Base-by-base conservation (phyloP, 2,888 invertebrate species). In the Orthonevra nobilis region DNA sequence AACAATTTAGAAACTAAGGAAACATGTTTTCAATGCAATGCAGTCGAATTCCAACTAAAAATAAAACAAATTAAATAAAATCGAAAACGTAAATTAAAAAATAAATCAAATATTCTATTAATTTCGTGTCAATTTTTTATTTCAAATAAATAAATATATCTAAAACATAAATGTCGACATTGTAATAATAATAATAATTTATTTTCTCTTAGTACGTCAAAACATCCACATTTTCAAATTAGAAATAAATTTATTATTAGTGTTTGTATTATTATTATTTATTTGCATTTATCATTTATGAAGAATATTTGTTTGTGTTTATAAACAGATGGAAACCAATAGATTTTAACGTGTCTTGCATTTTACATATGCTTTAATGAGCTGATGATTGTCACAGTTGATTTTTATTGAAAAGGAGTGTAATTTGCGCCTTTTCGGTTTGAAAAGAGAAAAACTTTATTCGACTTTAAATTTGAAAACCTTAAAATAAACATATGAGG, bases 181-280 rank as follows among this genome's bases (percentile, higher is more conserved):
- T 60, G 14, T 14, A 32, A 50, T 52, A 52, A 42, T 69, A 60
- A 28, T n/a, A 69, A 46, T 30, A 60, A 54, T 48, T 46, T 54
- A 54, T 46, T 68, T 74, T 81, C 54, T 74, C 48, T 72, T 52
- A 79, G 75, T 81, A 82, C 81, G 82, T 58, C 70, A 82, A 82
- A 72, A 82, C 81, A 82, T 81, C 81, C 81, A 82, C 56, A 82
- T 82, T 79, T 79, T 75, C 64, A 81, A 82, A 82, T 81, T 68
- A 74, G 73, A 69, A 70, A 32, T 42, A 50, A 50, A 58, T 36
- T 75, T 32, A 15, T 42, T 30, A 40, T 34, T 36, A 23, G 5
- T 23, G 5, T 68, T 56, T 36, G 30, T 68, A 42, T 30, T 68
- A 38, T 44, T 52, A 46, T 23, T 74, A 30, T 46, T n/a, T 50